phyloP scores from a whole-genome alignment of 2,888 invertebrate species.

The Hofmannophila pseudospretella region DNA sequence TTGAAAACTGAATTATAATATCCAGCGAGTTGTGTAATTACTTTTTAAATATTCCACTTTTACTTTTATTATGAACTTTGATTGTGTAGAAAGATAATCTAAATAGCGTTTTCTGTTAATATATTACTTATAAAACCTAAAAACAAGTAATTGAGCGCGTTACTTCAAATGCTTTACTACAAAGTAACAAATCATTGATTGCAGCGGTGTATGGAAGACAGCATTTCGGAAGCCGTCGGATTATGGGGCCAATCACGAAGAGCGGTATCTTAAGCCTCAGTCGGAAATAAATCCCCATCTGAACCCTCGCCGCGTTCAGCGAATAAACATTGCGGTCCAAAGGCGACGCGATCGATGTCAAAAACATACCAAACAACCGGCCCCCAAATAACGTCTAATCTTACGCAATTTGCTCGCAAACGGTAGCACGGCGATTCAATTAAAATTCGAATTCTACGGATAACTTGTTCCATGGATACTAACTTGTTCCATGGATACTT shows the following conservation, averaged over 20 bases:
- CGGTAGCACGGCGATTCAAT: conserved; percentile 35
- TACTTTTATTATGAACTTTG: too few species aligned
- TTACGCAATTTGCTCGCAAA: conserved; percentile 43
- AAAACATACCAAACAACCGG: conserved; percentile 43
- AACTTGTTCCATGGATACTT: too few species aligned
- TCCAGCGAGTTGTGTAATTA: conserved; percentile 5
- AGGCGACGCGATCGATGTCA: conserved; percentile 45
- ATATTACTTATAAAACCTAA: too few species aligned
- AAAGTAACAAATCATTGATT: background rate
- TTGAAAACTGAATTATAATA: conserved; percentile 13
- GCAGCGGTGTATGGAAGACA: conserved; percentile 16
- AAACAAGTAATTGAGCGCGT: too few species aligned
- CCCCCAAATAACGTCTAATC: conserved; percentile 40
- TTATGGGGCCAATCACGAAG: conserved; percentile 48
- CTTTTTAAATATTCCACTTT: too few species aligned
- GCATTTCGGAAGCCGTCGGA: conserved; percentile 28
- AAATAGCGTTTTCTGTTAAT: too few species aligned
- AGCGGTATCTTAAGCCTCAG: conserved; percentile 47
- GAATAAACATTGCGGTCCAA: conserved; percentile 55
- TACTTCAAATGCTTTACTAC: too few species aligned
- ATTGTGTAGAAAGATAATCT: too few species aligned
- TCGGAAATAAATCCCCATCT: conserved; percentile 55
- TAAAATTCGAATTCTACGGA: conserved; percentile 34
- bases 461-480: conserved; percentile 28
- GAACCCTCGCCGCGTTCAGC: conserved; percentile 45